Evolutionary conservation across 2,888 invertebrate genomes (phyloP).

Genomic region (Drosophila hamatofila): DNA sequence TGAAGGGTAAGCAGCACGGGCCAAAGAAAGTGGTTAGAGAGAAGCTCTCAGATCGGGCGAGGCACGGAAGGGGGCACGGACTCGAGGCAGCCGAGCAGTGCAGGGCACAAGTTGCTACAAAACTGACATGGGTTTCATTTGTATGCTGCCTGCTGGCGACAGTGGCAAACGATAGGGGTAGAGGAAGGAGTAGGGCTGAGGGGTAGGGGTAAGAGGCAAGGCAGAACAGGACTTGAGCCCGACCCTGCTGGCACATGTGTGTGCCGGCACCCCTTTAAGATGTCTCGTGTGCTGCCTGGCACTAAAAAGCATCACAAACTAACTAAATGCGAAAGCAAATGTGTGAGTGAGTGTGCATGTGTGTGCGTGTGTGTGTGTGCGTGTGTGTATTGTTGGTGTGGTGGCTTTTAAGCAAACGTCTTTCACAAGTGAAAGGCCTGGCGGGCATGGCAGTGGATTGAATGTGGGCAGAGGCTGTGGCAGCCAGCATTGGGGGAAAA

Average conservation of each 20-base stretch:
- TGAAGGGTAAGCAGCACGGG: conserved; percentile 69
- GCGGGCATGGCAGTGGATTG: conserved; percentile 46
- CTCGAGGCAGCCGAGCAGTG: neutral
- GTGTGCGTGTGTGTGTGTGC: conserved; percentile 15
- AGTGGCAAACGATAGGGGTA: conserved; percentile 22
- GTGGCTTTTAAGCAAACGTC: conserved; percentile 82
- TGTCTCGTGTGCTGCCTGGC: conserved; percentile 52
- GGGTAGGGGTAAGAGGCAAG: neutral
- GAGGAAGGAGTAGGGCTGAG: too few relatives aligned
- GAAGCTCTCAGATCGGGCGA: conserved; percentile 10
- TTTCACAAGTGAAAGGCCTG: conserved; percentile 78
- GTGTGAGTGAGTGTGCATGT: conserved; percentile 16
- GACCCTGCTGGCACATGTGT: conserved; percentile 39
- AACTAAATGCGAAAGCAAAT: conserved; percentile 60
- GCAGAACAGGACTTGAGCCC: conserved; percentile 23
- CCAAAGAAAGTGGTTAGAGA: conserved; percentile 21
- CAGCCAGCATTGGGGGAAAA: conserved; percentile 69
- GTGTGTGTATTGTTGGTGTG: conserved; percentile 54
- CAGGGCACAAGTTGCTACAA: conserved; percentile 58
- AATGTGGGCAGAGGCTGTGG: conserved; percentile 30
- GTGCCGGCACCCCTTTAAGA: conserved; percentile 68
- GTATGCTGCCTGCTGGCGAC: conserved; percentile 79
- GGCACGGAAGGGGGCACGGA: neutral
- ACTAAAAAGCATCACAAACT: conserved; percentile 79
- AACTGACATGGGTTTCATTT: conserved; percentile 79